These are phyloP conservation scores for Stictocephala bisonia DNA, from an alignment of 2,888 invertebrate species.

Conservation along the genomic window DNA sequence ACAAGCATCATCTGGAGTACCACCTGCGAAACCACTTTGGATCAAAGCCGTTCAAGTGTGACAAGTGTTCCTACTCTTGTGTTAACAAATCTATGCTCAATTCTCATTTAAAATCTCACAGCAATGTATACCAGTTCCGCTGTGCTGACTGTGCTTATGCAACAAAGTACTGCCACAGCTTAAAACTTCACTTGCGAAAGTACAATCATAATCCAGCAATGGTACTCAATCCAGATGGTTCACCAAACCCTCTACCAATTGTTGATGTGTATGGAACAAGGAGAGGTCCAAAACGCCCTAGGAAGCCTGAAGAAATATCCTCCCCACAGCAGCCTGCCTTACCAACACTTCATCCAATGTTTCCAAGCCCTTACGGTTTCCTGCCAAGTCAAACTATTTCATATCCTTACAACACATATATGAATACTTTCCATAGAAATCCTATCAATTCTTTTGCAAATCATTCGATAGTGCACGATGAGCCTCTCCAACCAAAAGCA, in stretches of 20 bases:
- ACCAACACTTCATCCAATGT: conserved; percentile 44
- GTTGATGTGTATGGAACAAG: conserved; percentile 93
- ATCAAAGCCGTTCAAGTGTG: conserved; percentile 95
- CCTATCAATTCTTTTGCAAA: neutral
- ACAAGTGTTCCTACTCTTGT: conserved; percentile 88
- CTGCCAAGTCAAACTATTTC: conserved; percentile 54
- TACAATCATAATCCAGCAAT: conserved; percentile 91
- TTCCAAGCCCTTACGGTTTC: conserved; percentile 53
- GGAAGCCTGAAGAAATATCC: conserved; percentile 58
- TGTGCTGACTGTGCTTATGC: conserved; percentile 95
- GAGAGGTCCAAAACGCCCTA: conserved; percentile 75
- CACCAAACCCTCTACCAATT: conserved; percentile 86
- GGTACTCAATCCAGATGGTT: conserved; percentile 89
- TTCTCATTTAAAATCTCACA: conserved; percentile 97
- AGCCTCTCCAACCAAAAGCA: neutral
- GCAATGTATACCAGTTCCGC: conserved; percentile 90
- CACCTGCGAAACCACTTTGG: conserved; percentile 95
- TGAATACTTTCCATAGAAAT: conserved; percentile 9
- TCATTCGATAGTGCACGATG: conserved; percentile 3
- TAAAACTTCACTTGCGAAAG: conserved; percentile 94
- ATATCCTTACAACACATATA: conserved; percentile 4
- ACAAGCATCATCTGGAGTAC: conserved; percentile 98
- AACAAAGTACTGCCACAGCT: conserved; percentile 97
- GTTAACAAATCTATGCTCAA: conserved; percentile 99
- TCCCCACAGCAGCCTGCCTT: conserved; percentile 39